Conservation (phyloP, 2,888 invertebrate genomes). For the Dasysyrphus tricinctus region DNA sequence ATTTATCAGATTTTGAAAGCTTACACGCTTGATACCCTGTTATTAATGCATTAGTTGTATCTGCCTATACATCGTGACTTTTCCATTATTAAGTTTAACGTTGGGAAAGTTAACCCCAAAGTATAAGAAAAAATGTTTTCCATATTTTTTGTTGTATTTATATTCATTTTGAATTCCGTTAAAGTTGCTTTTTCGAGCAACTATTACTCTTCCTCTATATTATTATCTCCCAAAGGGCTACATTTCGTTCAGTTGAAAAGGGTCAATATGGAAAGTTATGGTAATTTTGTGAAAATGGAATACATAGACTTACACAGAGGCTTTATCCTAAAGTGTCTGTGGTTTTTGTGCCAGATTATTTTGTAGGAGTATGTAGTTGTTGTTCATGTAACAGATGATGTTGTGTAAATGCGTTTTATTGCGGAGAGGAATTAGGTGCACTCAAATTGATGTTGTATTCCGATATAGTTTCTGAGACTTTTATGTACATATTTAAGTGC, state of each 20-base stretch:
- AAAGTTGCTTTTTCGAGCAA: not conserved
- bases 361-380: not conserved
- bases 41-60: not conserved
- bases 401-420: constrained; percentile 5
- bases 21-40: not conserved
- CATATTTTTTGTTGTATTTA: not conserved
- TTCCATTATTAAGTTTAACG: not conserved
- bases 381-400: not conserved
- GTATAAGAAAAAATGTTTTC: not conserved
- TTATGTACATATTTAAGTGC: not conserved
- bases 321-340: constrained; percentile 4
- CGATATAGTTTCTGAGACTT: not conserved
- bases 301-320: not conserved
- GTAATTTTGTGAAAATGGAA: constrained; percentile 21
- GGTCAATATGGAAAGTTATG: constrained; percentile 14
- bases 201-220: not conserved
- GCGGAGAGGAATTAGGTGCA: not conserved
- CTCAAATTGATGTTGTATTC: not conserved
- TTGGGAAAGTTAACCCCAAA: not conserved
- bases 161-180: not conserved
- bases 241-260: not conserved
- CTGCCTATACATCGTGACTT: not conserved
- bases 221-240: not conserved
- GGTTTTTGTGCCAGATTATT: constrained; percentile 27
- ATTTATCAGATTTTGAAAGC: constrained; percentile 2